These are phyloP conservation scores for Hirundo rustica DNA, from an alignment of 2,797 vertebrate species.

Conservation along the genomic window DNA sequence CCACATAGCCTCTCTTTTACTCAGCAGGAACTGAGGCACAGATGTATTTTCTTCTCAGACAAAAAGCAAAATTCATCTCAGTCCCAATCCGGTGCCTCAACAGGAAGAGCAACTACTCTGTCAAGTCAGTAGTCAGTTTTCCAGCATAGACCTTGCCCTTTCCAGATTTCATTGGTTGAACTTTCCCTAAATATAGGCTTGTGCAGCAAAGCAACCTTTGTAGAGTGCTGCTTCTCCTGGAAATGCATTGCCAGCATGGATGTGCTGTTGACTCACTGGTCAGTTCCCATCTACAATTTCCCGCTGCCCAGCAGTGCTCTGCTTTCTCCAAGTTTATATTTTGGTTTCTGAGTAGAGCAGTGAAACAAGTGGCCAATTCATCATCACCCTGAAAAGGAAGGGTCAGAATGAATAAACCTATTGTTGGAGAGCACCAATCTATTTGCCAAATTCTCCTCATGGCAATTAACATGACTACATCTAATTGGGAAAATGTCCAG, in stretches of 20 bases:
- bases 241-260: neutral
- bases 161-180: neutral
- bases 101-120: neutral
- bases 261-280: neutral
- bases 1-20: neutral
- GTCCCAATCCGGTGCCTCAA: neutral
- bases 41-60: neutral
- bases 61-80: conserved; percentile 8
- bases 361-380: conserved; percentile 56
- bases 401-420: conserved; percentile 60
- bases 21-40: neutral
- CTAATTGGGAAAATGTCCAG: conserved; percentile 58
- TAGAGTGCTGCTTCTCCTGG: neutral
- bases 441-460: conserved; percentile 57
- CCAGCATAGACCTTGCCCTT: neutral
- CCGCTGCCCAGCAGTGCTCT: neutral
- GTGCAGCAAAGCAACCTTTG: conserved; percentile 12
- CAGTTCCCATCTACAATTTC: conserved; percentile 13
- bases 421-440: conserved; percentile 26
- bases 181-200: neutral
- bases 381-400: conserved; percentile 36
- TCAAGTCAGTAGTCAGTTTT: neutral
- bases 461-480: conserved; percentile 53
- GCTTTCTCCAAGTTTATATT: conserved; percentile 44
- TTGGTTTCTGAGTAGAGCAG: conserved; percentile 46